phyloP scores from a whole-genome alignment of 2,888 invertebrate species.

The Drosophila conformis region DNA sequence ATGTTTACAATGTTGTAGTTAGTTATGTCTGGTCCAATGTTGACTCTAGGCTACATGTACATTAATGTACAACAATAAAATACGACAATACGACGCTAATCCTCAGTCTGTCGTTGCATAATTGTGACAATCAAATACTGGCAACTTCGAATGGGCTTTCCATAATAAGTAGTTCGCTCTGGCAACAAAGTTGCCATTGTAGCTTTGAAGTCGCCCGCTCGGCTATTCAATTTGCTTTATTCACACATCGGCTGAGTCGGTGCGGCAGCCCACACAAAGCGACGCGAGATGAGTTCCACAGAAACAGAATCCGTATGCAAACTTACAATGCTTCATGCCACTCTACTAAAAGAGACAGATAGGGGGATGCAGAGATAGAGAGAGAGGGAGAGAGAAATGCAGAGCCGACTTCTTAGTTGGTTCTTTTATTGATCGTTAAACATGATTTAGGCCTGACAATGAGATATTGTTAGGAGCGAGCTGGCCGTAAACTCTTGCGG shows the following conservation, averaged over 20 bases:
- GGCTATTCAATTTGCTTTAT: conserved; percentile 64
- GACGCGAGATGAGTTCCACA: conserved; percentile 49
- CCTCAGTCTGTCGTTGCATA: conserved; percentile 20
- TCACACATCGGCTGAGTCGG: conserved; percentile 47
- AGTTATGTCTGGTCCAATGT: conserved; percentile 46
- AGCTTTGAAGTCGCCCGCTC: conserved; percentile 68
- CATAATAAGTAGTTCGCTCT: conserved; percentile 14
- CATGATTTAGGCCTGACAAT: conserved; percentile 78
- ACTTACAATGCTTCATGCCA: conserved; percentile 26
- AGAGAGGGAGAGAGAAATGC: background rate
- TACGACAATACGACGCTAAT: conserved; percentile 14
- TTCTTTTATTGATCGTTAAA: conserved; percentile 79
- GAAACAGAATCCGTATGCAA: conserved; percentile 54
- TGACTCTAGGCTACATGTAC: conserved; percentile 36
- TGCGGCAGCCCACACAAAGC: conserved; percentile 61
- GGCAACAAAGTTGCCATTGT: conserved; percentile 61
- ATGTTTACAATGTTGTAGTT: conserved; percentile 61
- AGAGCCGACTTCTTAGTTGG: conserved; percentile 24
- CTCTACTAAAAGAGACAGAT: background rate
- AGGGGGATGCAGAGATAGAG: background rate
- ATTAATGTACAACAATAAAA: conserved; percentile 9
- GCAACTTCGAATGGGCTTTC: conserved; percentile 22
- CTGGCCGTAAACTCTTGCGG: conserved; percentile 53
- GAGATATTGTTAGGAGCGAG: conserved; percentile 72
- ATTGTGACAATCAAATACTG: conserved; percentile 26